Evolutionary conservation across 2,888 invertebrate species (phyloP).

Genomic region (Pegoplata infirma): DNA sequence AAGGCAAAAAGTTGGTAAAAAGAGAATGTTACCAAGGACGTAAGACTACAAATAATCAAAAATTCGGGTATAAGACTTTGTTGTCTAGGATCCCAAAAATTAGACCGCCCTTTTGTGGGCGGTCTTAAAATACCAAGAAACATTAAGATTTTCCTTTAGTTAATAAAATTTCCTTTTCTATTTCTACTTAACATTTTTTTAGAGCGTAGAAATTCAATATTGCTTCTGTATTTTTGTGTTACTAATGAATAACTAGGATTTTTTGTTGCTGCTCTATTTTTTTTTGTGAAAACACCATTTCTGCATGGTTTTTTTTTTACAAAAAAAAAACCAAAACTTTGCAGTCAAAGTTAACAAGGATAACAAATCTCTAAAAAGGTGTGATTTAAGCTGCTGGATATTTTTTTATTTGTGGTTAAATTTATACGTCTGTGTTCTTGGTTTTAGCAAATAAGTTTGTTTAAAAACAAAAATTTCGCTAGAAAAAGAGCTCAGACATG

Average conservation of each 20-base stretch:
- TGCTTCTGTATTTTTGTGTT: neutral
- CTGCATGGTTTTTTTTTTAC: neutral
- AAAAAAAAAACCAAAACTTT: neutral
- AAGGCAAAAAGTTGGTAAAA: too few relatives aligned
- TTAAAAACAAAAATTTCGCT: neutral
- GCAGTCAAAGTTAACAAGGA: neutral
- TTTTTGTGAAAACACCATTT: neutral
- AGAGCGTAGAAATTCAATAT: slow-evolving; percentile 32
- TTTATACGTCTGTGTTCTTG: neutral
- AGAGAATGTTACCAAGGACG: too few relatives aligned
- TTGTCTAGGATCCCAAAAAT: too few relatives aligned
- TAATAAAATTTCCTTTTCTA: too few relatives aligned
- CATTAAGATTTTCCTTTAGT: too few relatives aligned
- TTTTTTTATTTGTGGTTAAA: neutral
- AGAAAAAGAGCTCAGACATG: too few relatives aligned
- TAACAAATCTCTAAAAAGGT: slow-evolving; percentile 3
- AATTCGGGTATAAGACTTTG: too few relatives aligned
- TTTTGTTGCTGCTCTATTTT: neutral
- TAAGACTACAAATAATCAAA: too few relatives aligned
- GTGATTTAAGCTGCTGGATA: slow-evolving; percentile 8
- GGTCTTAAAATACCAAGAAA: too few relatives aligned
- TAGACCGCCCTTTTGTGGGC: too few relatives aligned
- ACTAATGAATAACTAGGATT: slow-evolving; percentile 29
- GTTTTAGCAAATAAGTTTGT: neutral
- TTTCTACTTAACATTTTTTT: too few relatives aligned